Conservation (phyloP, 2,113 vertebrate species). For the Mirza zaza region DNA sequence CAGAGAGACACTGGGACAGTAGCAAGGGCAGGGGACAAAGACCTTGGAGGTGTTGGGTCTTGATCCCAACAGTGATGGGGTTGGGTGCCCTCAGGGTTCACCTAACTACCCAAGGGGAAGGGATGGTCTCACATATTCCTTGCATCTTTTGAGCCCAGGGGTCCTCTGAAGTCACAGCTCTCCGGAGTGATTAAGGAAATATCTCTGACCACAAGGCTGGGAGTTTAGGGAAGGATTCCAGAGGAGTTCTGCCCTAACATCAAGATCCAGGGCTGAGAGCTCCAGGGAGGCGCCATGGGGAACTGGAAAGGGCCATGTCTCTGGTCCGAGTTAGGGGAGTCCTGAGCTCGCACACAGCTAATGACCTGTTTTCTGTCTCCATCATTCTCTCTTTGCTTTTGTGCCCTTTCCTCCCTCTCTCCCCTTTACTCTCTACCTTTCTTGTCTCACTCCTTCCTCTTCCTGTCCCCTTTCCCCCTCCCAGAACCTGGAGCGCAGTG, state of each 20-base stretch:
- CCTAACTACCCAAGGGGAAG: not conserved
- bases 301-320: not conserved
- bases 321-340: not conserved
- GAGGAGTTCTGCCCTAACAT: not conserved
- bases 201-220: not conserved
- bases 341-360: not conserved
- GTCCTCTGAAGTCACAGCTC: not conserved
- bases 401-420: not conserved
- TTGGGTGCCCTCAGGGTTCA: not conserved
- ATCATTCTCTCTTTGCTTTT: not conserved
- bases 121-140: not conserved
- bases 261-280: not conserved
- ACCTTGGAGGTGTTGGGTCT: not conserved
- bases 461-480: not conserved
- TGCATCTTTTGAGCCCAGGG: not conserved
- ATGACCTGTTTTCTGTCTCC: not conserved
- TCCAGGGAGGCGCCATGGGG: not conserved
- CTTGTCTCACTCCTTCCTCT: not conserved
- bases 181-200: not conserved
- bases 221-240: not conserved
- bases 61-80: not conserved
- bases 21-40: not conserved
- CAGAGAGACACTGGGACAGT: not conserved
- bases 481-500: constrained; percentile 90
- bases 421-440: rapidly evolving